A percentile compares a stretch with the other conserved stretches of the same genome.
phyloP scores from a whole-genome alignment of 2,113 vertebrate genomes.

The Tetrao urogallus region DNA sequence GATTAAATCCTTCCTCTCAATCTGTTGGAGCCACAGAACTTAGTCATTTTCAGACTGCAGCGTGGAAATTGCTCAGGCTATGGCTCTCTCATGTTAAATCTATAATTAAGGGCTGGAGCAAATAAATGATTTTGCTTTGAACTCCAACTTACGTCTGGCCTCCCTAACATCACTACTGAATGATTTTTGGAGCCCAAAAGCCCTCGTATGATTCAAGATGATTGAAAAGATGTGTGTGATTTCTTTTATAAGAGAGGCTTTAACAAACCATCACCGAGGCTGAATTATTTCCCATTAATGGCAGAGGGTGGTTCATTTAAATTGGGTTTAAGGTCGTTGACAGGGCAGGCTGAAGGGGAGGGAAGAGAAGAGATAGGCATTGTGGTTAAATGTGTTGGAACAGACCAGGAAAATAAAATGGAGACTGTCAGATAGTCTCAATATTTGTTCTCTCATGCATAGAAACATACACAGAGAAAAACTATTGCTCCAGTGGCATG shows the following conservation, averaged over 20 bases:
- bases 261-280: neutral
- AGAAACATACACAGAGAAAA: conserved; percentile 31
- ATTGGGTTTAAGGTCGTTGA: conserved; percentile 44
- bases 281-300: conserved; percentile 47
- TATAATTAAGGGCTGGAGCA: neutral
- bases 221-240: neutral
- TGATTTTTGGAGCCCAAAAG: neutral
- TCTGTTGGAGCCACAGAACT: neutral
- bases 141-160: neutral
- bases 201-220: neutral
- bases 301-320: conserved; percentile 27
- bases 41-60: neutral
- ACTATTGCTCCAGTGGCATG: conserved; percentile 28
- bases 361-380: conserved; percentile 8
- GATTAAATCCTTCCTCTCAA: neutral
- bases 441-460: conserved; percentile 53
- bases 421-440: conserved; percentile 35
- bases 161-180: neutral
- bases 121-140: neutral
- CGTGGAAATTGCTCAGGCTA: neutral
- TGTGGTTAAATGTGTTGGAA: conserved; percentile 67
- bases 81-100: neutral
- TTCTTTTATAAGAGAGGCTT: conserved; percentile 7
- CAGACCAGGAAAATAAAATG: conserved; percentile 51
- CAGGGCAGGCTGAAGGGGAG: conserved; percentile 30